Evolutionary conservation across 1,140 invertebrate genomes (phyloP).

Genomic region (Bombus superbus): DNA sequence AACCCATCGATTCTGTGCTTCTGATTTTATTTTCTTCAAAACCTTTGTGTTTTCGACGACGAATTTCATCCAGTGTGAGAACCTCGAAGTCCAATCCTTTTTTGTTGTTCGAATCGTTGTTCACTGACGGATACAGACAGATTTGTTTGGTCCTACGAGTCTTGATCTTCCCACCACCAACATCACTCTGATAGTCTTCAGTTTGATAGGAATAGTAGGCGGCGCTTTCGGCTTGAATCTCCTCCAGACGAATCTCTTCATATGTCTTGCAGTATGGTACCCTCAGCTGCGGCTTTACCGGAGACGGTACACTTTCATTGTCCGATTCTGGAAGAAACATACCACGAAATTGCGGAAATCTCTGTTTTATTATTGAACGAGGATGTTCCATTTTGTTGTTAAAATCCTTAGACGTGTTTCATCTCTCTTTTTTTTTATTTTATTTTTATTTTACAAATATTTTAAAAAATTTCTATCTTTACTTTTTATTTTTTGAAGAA

Average conservation of each 20-base stretch:
- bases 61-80: constrained; percentile 80
- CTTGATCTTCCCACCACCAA: constrained; percentile 34
- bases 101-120: constrained; percentile 1
- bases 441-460: neutral
- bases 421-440: neutral
- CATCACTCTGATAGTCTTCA: constrained; percentile 38
- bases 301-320: constrained; percentile 86
- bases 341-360: constrained; percentile 72
- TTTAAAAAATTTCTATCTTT: neutral
- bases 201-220: constrained; percentile 85
- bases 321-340: constrained; percentile 89
- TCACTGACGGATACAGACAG: constrained; percentile 22
- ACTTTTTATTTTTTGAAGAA: neutral
- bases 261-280: constrained; percentile 85
- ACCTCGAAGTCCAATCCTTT: constrained; percentile 74
- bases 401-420: constrained; percentile 7
- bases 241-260: constrained; percentile 87
- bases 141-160: constrained; percentile 26
- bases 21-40: neutral
- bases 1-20: neutral
- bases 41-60: constrained; percentile 58
- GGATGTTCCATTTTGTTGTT: neutral
- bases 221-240: constrained; percentile 87
- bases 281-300: constrained; percentile 81
- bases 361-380: constrained; percentile 3